These are phyloP conservation scores for Ciconia boyciana DNA, from an alignment of 2,113 vertebrate genomes.

Conservation along the genomic window DNA sequence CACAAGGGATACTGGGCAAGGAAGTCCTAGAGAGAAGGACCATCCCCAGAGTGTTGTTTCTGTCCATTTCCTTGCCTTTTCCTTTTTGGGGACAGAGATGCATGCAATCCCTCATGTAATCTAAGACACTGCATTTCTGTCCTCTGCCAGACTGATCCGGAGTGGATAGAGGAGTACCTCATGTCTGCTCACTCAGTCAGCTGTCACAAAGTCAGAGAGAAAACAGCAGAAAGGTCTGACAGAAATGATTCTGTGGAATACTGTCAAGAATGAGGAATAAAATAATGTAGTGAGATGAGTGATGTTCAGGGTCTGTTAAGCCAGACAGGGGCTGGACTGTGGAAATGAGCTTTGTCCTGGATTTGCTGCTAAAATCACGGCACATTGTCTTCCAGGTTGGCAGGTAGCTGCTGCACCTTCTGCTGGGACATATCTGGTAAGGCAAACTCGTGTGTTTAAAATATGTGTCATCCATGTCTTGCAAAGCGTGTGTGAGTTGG, in stretches of 20 bases:
- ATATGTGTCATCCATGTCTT: neutral
- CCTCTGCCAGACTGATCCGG: neutral
- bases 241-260: neutral
- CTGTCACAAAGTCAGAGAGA: neutral
- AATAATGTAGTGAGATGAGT: neutral
- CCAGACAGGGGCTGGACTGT: neutral
- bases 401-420: neutral
- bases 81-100: neutral
- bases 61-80: neutral
- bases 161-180: neutral
- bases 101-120: neutral
- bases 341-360: neutral
- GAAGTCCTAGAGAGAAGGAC: neutral
- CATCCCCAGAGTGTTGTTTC: neutral
- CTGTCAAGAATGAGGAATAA: neutral
- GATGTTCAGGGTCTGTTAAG: neutral
- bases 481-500: neutral
- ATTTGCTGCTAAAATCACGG: neutral
- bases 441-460: fast-evolving
- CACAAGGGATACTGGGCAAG: neutral
- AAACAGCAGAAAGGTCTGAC: neutral
- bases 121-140: neutral
- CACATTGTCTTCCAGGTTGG: constrained; percentile 7
- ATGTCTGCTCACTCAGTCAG: neutral
- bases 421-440: neutral